Conservation (phyloP, 1,140 invertebrate genomes). For the Propsilocerus akamusi region DNA sequence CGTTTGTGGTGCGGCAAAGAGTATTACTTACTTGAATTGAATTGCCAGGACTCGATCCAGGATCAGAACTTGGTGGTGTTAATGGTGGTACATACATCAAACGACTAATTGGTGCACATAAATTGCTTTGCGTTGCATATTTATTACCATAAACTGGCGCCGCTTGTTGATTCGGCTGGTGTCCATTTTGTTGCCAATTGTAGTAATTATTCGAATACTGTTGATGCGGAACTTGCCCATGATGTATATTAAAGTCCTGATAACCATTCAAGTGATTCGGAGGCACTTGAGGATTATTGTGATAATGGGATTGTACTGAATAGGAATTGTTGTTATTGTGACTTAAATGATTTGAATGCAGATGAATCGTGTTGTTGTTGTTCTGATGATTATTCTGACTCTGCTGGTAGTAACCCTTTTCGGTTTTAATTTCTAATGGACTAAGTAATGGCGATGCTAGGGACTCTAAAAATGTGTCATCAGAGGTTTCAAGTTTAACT, state of each 20-base stretch:
- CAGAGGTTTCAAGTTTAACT: constrained; percentile 56
- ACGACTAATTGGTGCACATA: constrained; percentile 21
- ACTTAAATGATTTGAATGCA: constrained; percentile 4
- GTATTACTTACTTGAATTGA: constrained; percentile 25
- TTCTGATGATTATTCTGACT: constrained; percentile 11
- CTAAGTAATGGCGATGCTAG: constrained; percentile 42
- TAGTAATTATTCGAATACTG: constrained; percentile 2
- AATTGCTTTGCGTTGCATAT: constrained; percentile 9
- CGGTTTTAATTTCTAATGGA: constrained; percentile 53
- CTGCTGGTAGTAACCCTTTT: constrained; percentile 19
- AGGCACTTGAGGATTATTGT: background rate
- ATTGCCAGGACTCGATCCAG: constrained; percentile 54
- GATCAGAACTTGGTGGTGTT: constrained; percentile 65
- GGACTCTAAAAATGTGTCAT: constrained; percentile 29
- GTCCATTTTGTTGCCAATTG: background rate
- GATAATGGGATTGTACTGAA: constrained; percentile 11
- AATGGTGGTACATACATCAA: constrained; percentile 60
- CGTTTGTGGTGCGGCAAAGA: background rate
- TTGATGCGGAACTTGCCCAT: background rate
- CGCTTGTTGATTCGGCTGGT: constrained; percentile 5
- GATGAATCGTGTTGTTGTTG: constrained; percentile 8
- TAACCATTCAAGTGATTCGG: background rate
- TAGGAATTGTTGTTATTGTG: constrained; percentile 22
- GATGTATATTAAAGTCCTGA: background rate
- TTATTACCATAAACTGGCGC: background rate